Evolutionary conservation across 1,140 invertebrate genomes (phyloP).

Genomic region (Hycleus phaleratus): DNA sequence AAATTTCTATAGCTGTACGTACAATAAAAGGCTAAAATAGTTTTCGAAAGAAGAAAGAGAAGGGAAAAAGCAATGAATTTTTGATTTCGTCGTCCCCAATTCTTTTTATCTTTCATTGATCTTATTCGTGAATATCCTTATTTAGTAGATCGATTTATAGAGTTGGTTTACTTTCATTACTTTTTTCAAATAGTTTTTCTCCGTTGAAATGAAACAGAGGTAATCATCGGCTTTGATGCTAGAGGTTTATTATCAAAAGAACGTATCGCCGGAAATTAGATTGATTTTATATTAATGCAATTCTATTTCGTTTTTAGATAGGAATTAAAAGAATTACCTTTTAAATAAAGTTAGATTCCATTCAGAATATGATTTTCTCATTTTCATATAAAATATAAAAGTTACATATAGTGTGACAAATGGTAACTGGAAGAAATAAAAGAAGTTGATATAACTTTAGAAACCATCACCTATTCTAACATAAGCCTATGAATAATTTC

Average conservation of each 20-base stretch:
- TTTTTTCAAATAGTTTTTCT: too few relatives aligned
- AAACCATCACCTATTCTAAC: slow-evolving; percentile 29
- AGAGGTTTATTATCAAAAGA: too few relatives aligned
- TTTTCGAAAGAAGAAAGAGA: background rate
- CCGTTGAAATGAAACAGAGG: too few relatives aligned
- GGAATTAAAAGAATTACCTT: too few relatives aligned
- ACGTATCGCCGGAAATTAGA: too few relatives aligned
- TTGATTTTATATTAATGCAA: too few relatives aligned
- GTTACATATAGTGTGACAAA: slow-evolving; percentile 29
- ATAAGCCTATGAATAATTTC: slow-evolving; percentile 39
- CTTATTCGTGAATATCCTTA: slow-evolving; percentile 4
- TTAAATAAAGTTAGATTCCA: too few relatives aligned
- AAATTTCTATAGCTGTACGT: too few relatives aligned
- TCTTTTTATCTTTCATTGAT: slow-evolving; percentile 3
- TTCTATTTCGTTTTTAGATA: too few relatives aligned
- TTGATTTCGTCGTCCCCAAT: slow-evolving; percentile 1
- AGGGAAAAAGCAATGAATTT: slow-evolving; percentile 3
- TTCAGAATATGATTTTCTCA: background rate
- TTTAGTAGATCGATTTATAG: slow-evolving; percentile 3
- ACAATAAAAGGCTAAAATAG: too few relatives aligned
- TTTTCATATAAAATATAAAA: slow-evolving; percentile 11
- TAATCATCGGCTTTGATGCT: too few relatives aligned
- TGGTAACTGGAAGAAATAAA: slow-evolving; percentile 32
- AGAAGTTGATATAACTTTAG: slow-evolving; percentile 29
- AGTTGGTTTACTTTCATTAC: background rate